A percentile compares a stretch with the other conserved stretches of the same genome.
Evolutionary conservation across 2,888 invertebrate genomes (phyloP).

Genomic region (Oscheius sp.): DNA sequence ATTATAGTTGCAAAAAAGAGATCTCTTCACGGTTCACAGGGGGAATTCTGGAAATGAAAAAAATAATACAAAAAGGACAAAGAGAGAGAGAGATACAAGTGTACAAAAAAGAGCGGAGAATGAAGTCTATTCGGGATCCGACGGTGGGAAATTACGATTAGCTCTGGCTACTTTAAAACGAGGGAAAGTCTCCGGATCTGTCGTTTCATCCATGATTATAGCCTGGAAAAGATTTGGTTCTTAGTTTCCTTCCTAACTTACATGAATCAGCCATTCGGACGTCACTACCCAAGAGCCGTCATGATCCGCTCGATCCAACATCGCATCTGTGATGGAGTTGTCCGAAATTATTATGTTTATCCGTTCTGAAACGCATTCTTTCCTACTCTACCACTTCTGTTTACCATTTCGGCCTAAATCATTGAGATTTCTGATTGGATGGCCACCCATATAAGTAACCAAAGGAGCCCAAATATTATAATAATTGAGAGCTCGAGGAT

Average conservation of each 20-base stretch:
- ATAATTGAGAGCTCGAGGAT: conserved; percentile 24
- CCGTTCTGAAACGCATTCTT: background rate
- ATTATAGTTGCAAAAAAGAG: conserved; percentile 2
- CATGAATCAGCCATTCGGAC: conserved; percentile 66
- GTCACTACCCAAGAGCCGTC: conserved; percentile 41
- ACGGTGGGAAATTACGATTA: background rate
- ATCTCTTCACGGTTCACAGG: background rate
- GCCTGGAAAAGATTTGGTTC: conserved; percentile 31
- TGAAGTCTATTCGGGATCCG: background rate
- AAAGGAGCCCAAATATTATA: conserved; percentile 67
- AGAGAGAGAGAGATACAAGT: background rate
- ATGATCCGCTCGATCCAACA: conserved; percentile 61
- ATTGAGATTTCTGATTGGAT: conserved; percentile 32
- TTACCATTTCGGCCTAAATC: background rate
- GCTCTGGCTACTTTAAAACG: conserved; percentile 30
- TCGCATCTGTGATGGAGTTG: conserved; percentile 61
- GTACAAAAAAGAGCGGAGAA: background rate
- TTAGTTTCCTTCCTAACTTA: too few species aligned
- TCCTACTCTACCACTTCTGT: background rate
- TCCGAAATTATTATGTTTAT: conserved; percentile 71
- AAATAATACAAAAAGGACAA: background rate
- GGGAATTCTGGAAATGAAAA: background rate
- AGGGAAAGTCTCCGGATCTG: conserved; percentile 23
- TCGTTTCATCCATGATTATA: conserved; percentile 36
- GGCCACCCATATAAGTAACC: conserved; percentile 61